These are phyloP conservation scores for Mastacembelus armatus DNA, from an alignment of 2,797 vertebrate genomes.

Conservation along the genomic window DNA sequence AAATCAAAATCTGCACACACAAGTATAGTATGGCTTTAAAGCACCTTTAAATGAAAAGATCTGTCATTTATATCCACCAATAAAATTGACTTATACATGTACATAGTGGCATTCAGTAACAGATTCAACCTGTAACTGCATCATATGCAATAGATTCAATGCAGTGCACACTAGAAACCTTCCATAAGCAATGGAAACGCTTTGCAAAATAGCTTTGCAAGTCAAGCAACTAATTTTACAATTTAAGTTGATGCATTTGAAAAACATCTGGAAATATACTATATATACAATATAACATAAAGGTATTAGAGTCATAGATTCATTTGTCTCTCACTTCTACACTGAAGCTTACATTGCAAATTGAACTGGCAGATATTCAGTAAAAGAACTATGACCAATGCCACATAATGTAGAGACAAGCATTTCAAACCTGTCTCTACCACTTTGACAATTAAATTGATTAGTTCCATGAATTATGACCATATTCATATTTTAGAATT, in stretches of 20 bases:
- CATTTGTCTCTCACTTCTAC: not conserved
- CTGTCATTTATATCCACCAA: too few relatives aligned
- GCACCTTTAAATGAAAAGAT: too few relatives aligned
- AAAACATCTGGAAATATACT: not conserved
- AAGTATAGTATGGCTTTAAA: too few relatives aligned
- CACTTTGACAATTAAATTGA: not conserved
- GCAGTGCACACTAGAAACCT: not conserved
- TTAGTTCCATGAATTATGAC: not conserved
- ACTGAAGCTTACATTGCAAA: not conserved
- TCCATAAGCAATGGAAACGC: not conserved
- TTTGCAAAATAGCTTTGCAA: not conserved
- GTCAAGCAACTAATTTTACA: not conserved
- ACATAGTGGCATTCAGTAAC: too few relatives aligned
- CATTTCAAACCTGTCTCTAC: not conserved
- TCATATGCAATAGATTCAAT: too few relatives aligned
- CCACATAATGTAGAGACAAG: not conserved
- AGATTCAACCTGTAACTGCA: too few relatives aligned
- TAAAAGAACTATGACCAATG: not conserved
- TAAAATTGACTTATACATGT: too few relatives aligned
- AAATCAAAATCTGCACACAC: too few relatives aligned
- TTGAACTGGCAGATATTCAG: conserved; percentile 2
- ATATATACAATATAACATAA: not conserved
- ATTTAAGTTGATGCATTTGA: not conserved
- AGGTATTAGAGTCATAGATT: not conserved
- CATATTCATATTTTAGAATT: not conserved